Conservation (phyloP, 2,888 invertebrate genomes). For the Harpalus rubripes region DNA sequence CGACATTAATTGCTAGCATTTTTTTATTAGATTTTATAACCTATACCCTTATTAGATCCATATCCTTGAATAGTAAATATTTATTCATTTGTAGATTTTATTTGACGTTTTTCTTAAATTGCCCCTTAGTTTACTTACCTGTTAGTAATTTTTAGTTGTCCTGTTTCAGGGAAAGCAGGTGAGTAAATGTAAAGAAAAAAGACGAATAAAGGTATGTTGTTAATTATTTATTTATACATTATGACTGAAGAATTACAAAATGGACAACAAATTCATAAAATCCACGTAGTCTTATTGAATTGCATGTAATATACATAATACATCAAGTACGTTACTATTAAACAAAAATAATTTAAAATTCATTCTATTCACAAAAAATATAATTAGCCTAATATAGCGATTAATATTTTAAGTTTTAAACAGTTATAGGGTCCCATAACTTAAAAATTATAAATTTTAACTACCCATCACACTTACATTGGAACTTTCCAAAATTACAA, state of each 20-base stretch:
- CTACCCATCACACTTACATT: slow-evolving; percentile 41
- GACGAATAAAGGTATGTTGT: slow-evolving; percentile 29
- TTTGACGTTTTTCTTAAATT: not conserved
- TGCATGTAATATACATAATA: slow-evolving; percentile 59
- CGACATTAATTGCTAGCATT: no score
- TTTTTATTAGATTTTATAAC: no score
- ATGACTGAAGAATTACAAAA: slow-evolving; percentile 61
- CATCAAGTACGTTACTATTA: slow-evolving; percentile 60
- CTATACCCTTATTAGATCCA: no score
- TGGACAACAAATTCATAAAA: slow-evolving; percentile 54
- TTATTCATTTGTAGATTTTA: not conserved
- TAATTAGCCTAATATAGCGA: slow-evolving; percentile 63
- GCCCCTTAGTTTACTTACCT: not conserved
- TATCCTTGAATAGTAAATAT: no score
- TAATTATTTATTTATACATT: slow-evolving; percentile 62
- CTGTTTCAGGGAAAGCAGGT: slow-evolving; percentile 27
- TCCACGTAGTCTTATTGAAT: slow-evolving; percentile 61
- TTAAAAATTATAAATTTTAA: slow-evolving; percentile 53
- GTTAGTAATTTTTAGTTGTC: slow-evolving; percentile 19
- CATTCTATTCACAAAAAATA: slow-evolving; percentile 61
- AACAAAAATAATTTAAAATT: slow-evolving; percentile 66
- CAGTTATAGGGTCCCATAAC: slow-evolving; percentile 57
- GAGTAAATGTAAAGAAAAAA: slow-evolving; percentile 7
- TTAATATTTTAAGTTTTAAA: slow-evolving; percentile 56
- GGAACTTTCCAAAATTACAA: slow-evolving; percentile 46